Base-by-base conservation (phyloP, 2,888 invertebrate species). In the Orthonychiurus folsomi region DNA sequence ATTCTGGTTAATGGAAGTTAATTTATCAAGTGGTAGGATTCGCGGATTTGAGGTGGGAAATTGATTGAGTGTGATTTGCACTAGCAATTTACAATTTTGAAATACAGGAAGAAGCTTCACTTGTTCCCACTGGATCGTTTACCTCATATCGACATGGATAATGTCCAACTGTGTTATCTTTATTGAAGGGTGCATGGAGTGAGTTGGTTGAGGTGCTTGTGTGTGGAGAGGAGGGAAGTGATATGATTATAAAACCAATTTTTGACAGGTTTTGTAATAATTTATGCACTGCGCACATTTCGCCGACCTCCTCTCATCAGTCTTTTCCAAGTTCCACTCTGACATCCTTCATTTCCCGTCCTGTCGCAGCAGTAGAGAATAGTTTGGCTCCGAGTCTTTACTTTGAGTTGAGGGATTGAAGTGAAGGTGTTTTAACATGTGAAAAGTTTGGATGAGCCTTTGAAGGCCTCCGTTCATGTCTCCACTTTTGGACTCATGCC, bases 401-500 rank as follows among this genome's bases (percentile, higher is more conserved):
- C 5, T 37, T 37, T 37, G 37, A 9, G 37, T 9, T 37, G 5
- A n/a, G 37, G 15, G 15, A 9, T 37, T 37, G 37, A 37, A 37
- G 37, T 37, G 37, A 37, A 37, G 37, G 5, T 37, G 37, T 9
- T 37, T 37, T 5, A 9, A 15, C 37, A 9, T n/a, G n/a, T n/a
- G 21, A 21, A 3, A 56, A 3, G 3, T 54, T 2, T 54, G 54
- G 18, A 20, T 27, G 28, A 1, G 9, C 26, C 23, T 26, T 24
- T 18, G 2, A 25, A 25, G 20, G 28, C 28, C 37, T 21, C 56
- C 54, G 60, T 63, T 57, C 56, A 63, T 63, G 63, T 63, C 63
- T 50, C 60, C 60, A 5, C 25, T 63, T 15, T 56, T 28, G 26
- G 50, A 57, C 25, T 26, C 20, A 48, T 55, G 50, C 23, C 28